These are phyloP conservation scores for Atherinosoma microstoma DNA, from an alignment of 2,797 vertebrate species.

Conservation along the genomic window DNA sequence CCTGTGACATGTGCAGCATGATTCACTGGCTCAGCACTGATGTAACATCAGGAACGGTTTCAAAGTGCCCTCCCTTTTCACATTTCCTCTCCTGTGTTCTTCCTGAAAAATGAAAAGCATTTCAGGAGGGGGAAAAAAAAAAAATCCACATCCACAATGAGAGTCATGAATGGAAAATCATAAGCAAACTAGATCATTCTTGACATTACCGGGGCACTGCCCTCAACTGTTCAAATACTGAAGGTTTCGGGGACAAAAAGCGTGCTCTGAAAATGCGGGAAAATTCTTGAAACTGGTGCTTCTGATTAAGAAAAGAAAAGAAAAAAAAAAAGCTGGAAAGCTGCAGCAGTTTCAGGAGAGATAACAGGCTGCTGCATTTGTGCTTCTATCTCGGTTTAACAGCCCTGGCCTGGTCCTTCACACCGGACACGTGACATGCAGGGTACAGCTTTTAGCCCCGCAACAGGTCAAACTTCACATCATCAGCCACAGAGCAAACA, in stretches of 20 bases:
- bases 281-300: constrained; percentile 14
- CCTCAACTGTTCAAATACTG: constrained; percentile 40
- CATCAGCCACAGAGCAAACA: constrained; percentile 70
- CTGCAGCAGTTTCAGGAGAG: constrained; percentile 41
- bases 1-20: constrained; percentile 44
- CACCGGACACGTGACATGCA: constrained; percentile 23
- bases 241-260: constrained; percentile 3
- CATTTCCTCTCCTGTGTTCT: constrained; percentile 26
- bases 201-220: constrained; percentile 21
- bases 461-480: constrained; percentile 81
- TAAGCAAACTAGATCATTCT: constrained; percentile 37
- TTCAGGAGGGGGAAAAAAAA: not conserved
- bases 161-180: constrained; percentile 31
- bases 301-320: not conserved
- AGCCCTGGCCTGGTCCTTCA: constrained; percentile 39
- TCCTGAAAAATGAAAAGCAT: constrained; percentile 7
- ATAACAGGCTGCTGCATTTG: constrained; percentile 26
- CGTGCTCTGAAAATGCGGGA: constrained; percentile 9
- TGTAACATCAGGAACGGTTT: constrained; percentile 43
- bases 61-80: constrained; percentile 41
- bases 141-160: constrained; percentile 31
- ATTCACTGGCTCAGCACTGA: constrained; percentile 47
- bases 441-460: constrained; percentile 44
- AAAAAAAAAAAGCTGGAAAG: not conserved
- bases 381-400: constrained; percentile 26